Evolutionary conservation across 2,888 invertebrate species (phyloP), one percentile per base, ranked within the genome.

Genomic region (Alitta virens): DNA sequence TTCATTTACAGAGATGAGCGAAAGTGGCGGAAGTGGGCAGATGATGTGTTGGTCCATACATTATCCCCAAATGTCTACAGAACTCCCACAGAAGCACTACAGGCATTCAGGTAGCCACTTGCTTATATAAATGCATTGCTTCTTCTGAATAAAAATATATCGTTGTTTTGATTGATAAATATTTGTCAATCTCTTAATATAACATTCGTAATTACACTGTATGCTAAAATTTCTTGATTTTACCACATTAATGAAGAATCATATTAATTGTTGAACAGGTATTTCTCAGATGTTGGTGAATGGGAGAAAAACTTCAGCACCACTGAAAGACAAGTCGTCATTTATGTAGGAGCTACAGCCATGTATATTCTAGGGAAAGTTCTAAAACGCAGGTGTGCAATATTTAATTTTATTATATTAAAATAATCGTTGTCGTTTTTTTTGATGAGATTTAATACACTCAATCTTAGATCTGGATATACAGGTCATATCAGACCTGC

Each of bases 41-140:
- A 99, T 80, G 86, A 88, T 55, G 88, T 90, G 46, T 85, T 97
- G 1, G 95, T 99, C 0, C 98, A 97, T 79, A 88, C 90, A 0
- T 85, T 99, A 40, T 97, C 98, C 0, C 99, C 99, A 0, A 99
- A 99, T 82, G 94, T 97, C 33, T 99, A 99, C 78, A 87, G 96
- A 63, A 92, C 92, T 0, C 82, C 87, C 0, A 83, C 84, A 0
- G 98, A 99, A 84, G 88, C 98, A 0, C 81, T 94, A 24, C 90
- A 94, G 78, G 91, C 98, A 0, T 98, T 99, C 82, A 87, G 89
- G 16, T 94, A 95, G 90, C 98, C 98, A 83, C n/a, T n/a, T n/a
- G n/a, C n/a, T n/a, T n/a, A n/a, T n/a, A n/a, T n/a, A n/a, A n/a
- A n/a, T n/a, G n/a, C n/a, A n/a, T n/a, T n/a, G n/a, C n/a, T n/a